These are phyloP conservation scores for Gonatopus flavifemur DNA, from an alignment of 1,140 invertebrate species.

Conservation along the genomic window DNA sequence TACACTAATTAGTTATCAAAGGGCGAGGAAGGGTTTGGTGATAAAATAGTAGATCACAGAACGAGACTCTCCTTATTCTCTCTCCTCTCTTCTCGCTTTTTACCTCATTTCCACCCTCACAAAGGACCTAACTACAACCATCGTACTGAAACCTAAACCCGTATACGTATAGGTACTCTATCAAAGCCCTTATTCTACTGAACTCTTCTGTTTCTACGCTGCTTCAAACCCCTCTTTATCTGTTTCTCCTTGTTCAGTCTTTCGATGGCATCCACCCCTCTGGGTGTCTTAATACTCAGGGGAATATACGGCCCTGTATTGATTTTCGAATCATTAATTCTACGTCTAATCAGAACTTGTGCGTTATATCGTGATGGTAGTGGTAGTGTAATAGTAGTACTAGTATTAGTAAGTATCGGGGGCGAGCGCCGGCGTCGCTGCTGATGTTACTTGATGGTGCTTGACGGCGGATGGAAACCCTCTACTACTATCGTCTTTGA, in stretches of 20 bases:
- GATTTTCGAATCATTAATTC: conserved; percentile 61
- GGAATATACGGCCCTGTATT: conserved; percentile 48
- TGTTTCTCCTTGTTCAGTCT: conserved; percentile 23
- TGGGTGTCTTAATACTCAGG: conserved; percentile 34
- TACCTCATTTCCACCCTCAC: not conserved
- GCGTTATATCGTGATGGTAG: not conserved
- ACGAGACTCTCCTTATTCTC: conserved; percentile 16
- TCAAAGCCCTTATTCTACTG: too few relatives aligned
- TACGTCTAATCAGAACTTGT: conserved; percentile 56
- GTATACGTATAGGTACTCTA: too few relatives aligned
- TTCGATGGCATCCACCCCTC: conserved; percentile 22
- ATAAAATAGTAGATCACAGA: conserved; percentile 52
- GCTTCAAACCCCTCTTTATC: conserved; percentile 14
- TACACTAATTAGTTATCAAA: conserved; percentile 61
- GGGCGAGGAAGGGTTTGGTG: conserved; percentile 52
- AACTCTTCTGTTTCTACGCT: conserved; percentile 15
- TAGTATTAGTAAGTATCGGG: too few relatives aligned
- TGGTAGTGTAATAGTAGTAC: too few relatives aligned
- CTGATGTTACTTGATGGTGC: too few relatives aligned
- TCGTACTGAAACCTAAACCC: too few relatives aligned
- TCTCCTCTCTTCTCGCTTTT: conserved; percentile 2
- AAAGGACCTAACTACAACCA: too few relatives aligned
- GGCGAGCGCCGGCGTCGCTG: too few relatives aligned
- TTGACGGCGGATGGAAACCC: too few relatives aligned
- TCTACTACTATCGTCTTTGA: too few relatives aligned